Base-by-base conservation (phyloP, 2,797 vertebrate species). In the Macropus fuliginosus region DNA sequence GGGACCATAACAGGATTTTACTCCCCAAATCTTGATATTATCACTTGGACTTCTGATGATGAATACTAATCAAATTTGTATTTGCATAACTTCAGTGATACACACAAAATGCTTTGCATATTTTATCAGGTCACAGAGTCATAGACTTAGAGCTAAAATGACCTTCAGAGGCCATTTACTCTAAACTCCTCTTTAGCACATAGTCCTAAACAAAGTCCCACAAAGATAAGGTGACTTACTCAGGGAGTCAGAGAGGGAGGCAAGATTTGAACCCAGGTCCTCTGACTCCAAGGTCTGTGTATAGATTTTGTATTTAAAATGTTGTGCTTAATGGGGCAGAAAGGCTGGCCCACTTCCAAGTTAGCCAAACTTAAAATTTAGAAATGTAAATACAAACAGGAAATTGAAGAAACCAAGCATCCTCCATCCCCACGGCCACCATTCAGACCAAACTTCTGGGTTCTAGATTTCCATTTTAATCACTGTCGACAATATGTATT, bases 281-380 rank as follows among this genome's bases (percentile, higher is more conserved):
- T 74, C 74, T 87, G 40, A 27, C 9, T 50, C 40, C 21, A 46
- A 87, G 21, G n/a, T 27, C 21, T 87, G 9, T 27, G 3, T 50
- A 87, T 0, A 46, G 21, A 50, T 87, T 87, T 50, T 50, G 74
- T 12, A 50, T 50, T 87, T 87, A 50, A 46, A 46, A 50, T 50
- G 40, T 81, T 81, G 21, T 27, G 46, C n/a, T 55, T 97, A 90
- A 93, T 55, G 91, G 96, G 91, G 31, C 40, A 27, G 52, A 92
- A 92, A 87, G 81, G 91, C 93, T 50, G 1, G 95, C 56, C 94
- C 91, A 11, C 18, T 56, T 95, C 46, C 66, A 93, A 96, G 94
- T 46, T 66, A 94, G 21, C 96, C 34, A 95, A 96, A 94, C 89
- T 95, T 92, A 93, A 95, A 57, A 29, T 93, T 96, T 92, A 57